Percentiles rank a stretch among this genome's conserved stretches.
These are phyloP conservation scores for Cephus cinctus DNA, from an alignment of 1,140 invertebrate species.

Conservation along the genomic window DNA sequence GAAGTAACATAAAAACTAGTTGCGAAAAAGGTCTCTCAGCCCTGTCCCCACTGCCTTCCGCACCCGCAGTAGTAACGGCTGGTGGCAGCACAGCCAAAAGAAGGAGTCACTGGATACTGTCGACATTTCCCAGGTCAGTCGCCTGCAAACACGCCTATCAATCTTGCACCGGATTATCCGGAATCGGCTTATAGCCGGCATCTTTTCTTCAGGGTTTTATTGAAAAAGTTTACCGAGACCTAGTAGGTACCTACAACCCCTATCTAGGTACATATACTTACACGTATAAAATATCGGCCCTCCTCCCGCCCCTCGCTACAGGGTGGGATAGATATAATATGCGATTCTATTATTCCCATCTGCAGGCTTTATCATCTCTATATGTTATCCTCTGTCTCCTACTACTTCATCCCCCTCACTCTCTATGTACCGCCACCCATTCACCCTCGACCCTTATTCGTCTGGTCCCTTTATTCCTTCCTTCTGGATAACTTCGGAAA, in stretches of 20 bases:
- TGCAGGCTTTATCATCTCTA: too few species aligned
- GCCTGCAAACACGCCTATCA: constrained; percentile 14
- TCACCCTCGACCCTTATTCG: too few species aligned
- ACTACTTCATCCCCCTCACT: too few species aligned
- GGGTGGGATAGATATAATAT: constrained; percentile 25
- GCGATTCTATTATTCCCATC: constrained; percentile 26
- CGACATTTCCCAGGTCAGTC: constrained; percentile 1
- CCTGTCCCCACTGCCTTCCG: constrained; percentile 9
- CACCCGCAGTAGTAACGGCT: background rate
- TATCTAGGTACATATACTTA: too few species aligned
- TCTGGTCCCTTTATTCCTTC: too few species aligned
- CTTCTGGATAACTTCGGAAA: too few species aligned
- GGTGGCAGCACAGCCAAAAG: constrained; percentile 12
- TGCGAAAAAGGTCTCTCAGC: constrained; percentile 7
- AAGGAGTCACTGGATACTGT: too few species aligned
- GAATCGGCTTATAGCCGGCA: constrained; percentile 9
- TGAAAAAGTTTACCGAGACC: constrained; percentile 27
- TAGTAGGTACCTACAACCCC: too few species aligned
- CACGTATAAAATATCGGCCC: too few species aligned
- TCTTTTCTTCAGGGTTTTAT: constrained; percentile 13
- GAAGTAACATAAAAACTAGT: background rate
- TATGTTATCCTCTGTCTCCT: too few species aligned
- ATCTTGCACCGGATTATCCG: constrained; percentile 28
- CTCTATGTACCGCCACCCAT: too few species aligned
- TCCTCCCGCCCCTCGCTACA: too few species aligned